Conservation (phyloP, 1,140 invertebrate species). For the Drosophila chauvacae region DNA sequence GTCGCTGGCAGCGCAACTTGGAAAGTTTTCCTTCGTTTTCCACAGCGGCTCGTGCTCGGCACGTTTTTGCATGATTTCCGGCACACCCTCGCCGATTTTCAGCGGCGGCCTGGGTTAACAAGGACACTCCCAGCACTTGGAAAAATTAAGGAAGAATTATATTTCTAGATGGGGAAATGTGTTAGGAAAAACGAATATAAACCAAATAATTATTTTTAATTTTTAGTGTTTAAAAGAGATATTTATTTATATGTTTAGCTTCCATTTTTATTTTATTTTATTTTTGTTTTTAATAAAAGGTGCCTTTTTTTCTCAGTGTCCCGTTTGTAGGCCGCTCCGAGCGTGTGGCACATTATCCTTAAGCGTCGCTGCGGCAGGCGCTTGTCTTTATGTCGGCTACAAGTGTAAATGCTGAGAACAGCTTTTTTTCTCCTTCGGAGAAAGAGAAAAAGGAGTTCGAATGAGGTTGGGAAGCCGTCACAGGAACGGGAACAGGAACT, state of each 20-base stretch:
- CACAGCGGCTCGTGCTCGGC: conserved; percentile 61
- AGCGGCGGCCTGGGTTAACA: conserved; percentile 36
- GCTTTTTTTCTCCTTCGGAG: conserved; percentile 44
- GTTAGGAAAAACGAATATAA: not conserved
- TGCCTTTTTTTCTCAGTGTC: not conserved
- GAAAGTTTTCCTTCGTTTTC: conserved; percentile 50
- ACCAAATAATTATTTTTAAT: not conserved
- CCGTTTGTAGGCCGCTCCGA: conserved; percentile 45
- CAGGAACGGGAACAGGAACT: conserved; percentile 7
- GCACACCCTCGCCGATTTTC: conserved; percentile 25
- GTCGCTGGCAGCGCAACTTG: conserved; percentile 23
- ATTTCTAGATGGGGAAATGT: not conserved
- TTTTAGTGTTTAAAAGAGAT: no score
- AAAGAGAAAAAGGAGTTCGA: not conserved
- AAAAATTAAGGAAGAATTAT: not conserved
- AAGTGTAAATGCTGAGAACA: conserved; percentile 67
- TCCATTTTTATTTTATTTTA: no score
- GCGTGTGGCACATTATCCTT: conserved; percentile 77
- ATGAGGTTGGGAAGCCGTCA: conserved; percentile 1
- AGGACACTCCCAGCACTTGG: conserved; percentile 47
- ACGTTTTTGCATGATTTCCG: conserved; percentile 81
- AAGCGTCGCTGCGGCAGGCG: conserved; percentile 66
- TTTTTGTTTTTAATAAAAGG: not conserved
- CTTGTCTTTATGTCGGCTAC: conserved; percentile 57
- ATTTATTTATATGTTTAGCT: no score